A percentile compares a stretch with the other conserved stretches of the same genome.
Evolutionary conservation across 2,113 vertebrate species (phyloP).

Genomic region (Tragelaphus imberbis): DNA sequence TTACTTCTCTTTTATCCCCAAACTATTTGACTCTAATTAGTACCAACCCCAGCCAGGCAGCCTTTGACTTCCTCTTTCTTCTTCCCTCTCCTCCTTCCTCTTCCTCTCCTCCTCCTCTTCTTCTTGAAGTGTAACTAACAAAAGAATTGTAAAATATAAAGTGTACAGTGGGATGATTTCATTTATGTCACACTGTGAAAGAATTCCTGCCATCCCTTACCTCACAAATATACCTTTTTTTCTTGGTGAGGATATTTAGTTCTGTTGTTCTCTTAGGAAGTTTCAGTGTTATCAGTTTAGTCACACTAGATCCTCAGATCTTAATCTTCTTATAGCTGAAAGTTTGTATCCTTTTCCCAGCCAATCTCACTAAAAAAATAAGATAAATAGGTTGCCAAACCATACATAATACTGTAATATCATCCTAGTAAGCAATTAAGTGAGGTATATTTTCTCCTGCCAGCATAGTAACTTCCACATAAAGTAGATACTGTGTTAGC

Average conservation of each 20-base stretch:
- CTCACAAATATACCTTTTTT: not conserved
- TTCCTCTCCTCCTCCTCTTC: no score
- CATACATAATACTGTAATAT: not conserved
- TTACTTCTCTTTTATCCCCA: not conserved
- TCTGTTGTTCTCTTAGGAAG: not conserved
- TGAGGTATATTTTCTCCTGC: not conserved
- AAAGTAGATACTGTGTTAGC: not conserved
- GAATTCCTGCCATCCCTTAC: not conserved
- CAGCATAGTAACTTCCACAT: not conserved
- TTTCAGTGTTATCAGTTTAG: not conserved
- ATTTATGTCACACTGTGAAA: not conserved
- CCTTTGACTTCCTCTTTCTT: not conserved
- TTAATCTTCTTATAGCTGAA: not conserved
- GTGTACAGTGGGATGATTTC: not conserved
- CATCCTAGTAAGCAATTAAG: not conserved
- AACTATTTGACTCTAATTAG: not conserved
- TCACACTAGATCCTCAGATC: not conserved
- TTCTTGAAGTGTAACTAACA: not conserved
- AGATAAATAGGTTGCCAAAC: not conserved
- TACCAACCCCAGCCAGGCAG: not conserved
- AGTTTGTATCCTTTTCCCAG: not conserved
- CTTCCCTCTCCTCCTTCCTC: not conserved
- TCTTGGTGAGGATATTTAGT: not conserved
- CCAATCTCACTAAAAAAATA: not conserved
- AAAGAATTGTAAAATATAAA: not conserved